Evolutionary conservation across 2,888 invertebrate species (phyloP).

Genomic region (Orchesella flavescens): DNA sequence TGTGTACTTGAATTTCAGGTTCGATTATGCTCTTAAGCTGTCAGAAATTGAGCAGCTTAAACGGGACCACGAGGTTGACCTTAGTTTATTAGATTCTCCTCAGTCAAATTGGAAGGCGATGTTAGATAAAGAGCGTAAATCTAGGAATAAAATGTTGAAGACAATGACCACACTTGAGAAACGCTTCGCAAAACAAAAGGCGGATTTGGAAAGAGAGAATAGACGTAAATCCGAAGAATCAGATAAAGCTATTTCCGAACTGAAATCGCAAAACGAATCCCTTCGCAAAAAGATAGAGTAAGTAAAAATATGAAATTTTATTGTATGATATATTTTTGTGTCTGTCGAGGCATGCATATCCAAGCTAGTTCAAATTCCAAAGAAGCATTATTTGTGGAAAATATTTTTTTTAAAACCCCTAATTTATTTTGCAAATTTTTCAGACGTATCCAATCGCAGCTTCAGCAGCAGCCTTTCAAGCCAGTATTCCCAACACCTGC

Average conservation of each 20-base stretch:
- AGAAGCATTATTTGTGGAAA: neutral
- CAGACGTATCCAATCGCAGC: constrained; percentile 64
- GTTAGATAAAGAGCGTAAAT: constrained; percentile 66
- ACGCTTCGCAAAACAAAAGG: constrained; percentile 65
- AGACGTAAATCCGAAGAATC: constrained; percentile 64
- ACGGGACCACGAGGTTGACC: constrained; percentile 68
- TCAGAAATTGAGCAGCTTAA: constrained; percentile 69
- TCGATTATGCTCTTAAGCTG: constrained; percentile 66
- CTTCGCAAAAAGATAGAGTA: constrained; percentile 68
- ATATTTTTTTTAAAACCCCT: no score
- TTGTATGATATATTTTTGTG: no score
- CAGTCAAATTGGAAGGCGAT: constrained; percentile 68
- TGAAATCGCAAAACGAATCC: constrained; percentile 66
- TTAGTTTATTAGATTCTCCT: constrained; percentile 65
- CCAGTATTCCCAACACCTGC: constrained; percentile 68
- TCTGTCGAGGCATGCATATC: neutral
- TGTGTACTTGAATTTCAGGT: constrained; percentile 56
- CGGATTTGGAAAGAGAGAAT: constrained; percentile 64
- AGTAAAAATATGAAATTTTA: no score
- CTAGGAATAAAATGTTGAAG: constrained; percentile 65
- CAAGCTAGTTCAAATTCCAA: neutral
- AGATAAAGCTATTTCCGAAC: constrained; percentile 63
- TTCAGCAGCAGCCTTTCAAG: constrained; percentile 67
- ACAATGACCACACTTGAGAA: constrained; percentile 68
- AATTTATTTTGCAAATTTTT: neutral